phyloP scores from a whole-genome alignment of 2,113 vertebrate species.

The Corythaeola cristata region DNA sequence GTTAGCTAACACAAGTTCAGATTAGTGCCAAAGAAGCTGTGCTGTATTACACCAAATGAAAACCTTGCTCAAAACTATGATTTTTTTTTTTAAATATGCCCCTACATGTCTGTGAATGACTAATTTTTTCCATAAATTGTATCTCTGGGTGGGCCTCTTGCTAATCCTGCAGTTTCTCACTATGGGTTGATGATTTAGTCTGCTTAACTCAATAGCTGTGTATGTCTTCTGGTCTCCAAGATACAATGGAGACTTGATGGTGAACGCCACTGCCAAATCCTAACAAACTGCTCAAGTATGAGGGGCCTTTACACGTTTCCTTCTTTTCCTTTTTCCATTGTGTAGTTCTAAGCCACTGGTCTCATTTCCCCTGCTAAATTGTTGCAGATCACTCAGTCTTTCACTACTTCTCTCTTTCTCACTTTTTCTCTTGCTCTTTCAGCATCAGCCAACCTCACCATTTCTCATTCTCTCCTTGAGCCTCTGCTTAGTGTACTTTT shows the following conservation, averaged over 20 bases:
- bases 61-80: slow-evolving; percentile 1
- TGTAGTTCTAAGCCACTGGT: neutral
- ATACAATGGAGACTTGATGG: neutral
- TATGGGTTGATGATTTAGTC: neutral
- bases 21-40: neutral
- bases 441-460: neutral
- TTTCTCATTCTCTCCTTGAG: neutral
- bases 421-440: neutral
- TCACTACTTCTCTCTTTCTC: neutral
- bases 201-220: neutral
- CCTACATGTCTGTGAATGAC: neutral
- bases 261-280: neutral
- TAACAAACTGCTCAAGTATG: neutral
- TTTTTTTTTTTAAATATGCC: neutral
- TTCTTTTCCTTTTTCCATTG: slow-evolving; percentile 4
- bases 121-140: slow-evolving; percentile 30
- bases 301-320: neutral
- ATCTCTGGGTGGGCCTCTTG: neutral
- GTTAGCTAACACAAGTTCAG: neutral
- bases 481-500: neutral
- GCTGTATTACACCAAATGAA: neutral
- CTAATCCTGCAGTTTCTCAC: slow-evolving; percentile 11
- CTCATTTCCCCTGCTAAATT: neutral
- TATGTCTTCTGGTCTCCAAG: slow-evolving; percentile 45
- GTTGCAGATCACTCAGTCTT: neutral